A percentile compares a stretch with the other conserved stretches of the same genome.
Conservation (phyloP, 2,888 invertebrate genomes). For the Oscheius onirici region DNA sequence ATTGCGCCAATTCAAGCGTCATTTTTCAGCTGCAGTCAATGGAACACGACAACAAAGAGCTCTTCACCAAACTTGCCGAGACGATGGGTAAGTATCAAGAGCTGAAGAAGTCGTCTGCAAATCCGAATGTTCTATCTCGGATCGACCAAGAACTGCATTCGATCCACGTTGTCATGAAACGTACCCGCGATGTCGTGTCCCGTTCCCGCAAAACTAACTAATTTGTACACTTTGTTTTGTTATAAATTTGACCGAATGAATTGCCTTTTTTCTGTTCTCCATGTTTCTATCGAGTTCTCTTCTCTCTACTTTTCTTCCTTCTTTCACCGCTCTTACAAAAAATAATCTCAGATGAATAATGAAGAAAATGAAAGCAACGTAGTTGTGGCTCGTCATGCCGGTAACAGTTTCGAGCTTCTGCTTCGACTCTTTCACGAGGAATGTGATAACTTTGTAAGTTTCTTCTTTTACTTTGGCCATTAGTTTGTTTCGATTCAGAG, state of each 20-base stretch:
- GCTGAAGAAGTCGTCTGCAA: neutral
- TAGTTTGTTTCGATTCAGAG: slow-evolving; percentile 4
- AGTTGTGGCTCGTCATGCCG: slow-evolving; percentile 9
- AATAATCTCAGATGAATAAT: neutral
- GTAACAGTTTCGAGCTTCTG: slow-evolving; percentile 6
- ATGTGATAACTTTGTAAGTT: neutral
- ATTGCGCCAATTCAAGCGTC: neutral
- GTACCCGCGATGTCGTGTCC: neutral
- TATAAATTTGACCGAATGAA: neutral
- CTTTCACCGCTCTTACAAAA: neutral
- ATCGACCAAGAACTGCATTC: slow-evolving; percentile 1
- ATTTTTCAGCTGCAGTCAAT: neutral
- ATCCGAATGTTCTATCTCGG: neutral
- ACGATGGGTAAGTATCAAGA: neutral
- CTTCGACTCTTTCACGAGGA: slow-evolving; percentile 1
- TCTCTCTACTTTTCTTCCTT: neutral
- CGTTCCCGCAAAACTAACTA: neutral
- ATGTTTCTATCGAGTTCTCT: neutral
- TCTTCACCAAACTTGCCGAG: neutral
- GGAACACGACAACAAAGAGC: neutral
- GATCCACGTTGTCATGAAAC: slow-evolving; percentile 8
- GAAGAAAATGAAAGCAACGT: neutral
- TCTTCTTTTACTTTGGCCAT: neutral
- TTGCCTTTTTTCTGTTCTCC: neutral
- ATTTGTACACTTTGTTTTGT: neutral